Percentiles rank a stretch among this genome's conserved stretches.
Conservation (phyloP, 2,797 vertebrate genomes). For the Cuculus canorus region DNA sequence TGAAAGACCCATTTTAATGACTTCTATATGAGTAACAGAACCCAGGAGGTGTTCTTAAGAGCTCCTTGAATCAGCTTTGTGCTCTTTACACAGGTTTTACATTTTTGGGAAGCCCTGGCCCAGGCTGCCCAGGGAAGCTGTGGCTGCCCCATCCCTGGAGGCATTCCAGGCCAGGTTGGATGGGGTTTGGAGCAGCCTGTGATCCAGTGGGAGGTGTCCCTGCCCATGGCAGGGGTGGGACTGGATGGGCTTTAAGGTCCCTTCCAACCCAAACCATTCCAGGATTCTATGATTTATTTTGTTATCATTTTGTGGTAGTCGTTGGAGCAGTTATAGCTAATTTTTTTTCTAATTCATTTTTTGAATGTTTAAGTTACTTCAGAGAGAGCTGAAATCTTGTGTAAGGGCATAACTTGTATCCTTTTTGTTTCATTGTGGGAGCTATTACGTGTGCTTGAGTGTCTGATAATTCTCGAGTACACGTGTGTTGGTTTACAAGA, state of each 20-base stretch:
- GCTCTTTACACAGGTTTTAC: neutral
- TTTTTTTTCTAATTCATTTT: neutral
- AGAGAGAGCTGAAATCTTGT: neutral
- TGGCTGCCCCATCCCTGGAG: too few species aligned
- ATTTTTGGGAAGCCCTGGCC: neutral
- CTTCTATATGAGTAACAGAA: neutral
- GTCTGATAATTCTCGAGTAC: neutral
- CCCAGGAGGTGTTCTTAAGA: neutral
- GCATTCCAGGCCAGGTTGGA: too few species aligned
- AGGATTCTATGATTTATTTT: too few species aligned
- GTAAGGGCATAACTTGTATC: neutral
- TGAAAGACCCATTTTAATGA: neutral
- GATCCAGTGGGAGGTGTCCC: too few species aligned
- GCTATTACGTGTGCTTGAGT: neutral
- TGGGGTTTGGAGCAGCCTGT: too few species aligned
- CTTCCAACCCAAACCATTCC: too few species aligned
- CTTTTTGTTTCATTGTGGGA: neutral
- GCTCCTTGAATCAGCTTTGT: neutral
- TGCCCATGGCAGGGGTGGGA: too few species aligned
- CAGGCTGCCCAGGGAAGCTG: too few species aligned
- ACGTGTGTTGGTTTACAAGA: neutral
- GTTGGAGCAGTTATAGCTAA: neutral
- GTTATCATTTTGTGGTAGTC: neutral
- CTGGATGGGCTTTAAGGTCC: too few species aligned
- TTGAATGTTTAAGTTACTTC: neutral